Conservation (phyloP, 2,797 vertebrate species). For the Lemur catta region DNA sequence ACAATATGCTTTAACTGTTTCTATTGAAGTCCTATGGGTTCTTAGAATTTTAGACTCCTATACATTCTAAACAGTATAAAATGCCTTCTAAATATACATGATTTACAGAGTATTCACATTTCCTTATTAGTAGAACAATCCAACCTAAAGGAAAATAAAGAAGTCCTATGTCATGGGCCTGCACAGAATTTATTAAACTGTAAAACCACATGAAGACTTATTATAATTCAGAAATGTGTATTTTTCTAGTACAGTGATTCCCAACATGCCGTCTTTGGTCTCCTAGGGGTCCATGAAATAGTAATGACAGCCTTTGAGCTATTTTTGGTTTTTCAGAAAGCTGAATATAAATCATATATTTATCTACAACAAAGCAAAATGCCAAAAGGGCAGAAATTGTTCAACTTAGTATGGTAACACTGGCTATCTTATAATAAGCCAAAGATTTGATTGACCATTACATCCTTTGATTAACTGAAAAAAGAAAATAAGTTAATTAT, state of each 20-base stretch:
- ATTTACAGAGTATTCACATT: conserved; percentile 53
- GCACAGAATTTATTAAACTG: conserved; percentile 54
- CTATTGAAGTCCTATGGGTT: conserved; percentile 15
- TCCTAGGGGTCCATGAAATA: conserved; percentile 63
- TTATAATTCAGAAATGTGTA: conserved; percentile 61
- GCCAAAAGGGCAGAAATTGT: conserved; percentile 49
- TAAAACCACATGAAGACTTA: conserved; percentile 53
- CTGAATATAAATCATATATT: conserved; percentile 64
- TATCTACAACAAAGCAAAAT: conserved; percentile 62
- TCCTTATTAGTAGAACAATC: conserved; percentile 56
- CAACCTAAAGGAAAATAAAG: conserved; percentile 53
- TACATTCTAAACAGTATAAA: conserved; percentile 32
- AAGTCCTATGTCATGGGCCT: neutral
- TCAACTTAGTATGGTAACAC: neutral
- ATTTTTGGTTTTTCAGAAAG: conserved; percentile 67
- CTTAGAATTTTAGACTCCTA: conserved; percentile 50
- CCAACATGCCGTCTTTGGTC: conserved; percentile 59
- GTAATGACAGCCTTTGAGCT: conserved; percentile 67
- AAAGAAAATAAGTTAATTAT: conserved; percentile 3
- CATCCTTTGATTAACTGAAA: neutral
- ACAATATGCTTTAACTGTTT: neutral
- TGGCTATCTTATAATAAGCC: neutral
- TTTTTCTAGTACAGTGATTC: conserved; percentile 69
- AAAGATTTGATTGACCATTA: neutral
- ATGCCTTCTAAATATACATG: conserved; percentile 55